phyloP scores from a whole-genome alignment of 2,113 vertebrate genomes.

The Ageneiosus marmoratus region DNA sequence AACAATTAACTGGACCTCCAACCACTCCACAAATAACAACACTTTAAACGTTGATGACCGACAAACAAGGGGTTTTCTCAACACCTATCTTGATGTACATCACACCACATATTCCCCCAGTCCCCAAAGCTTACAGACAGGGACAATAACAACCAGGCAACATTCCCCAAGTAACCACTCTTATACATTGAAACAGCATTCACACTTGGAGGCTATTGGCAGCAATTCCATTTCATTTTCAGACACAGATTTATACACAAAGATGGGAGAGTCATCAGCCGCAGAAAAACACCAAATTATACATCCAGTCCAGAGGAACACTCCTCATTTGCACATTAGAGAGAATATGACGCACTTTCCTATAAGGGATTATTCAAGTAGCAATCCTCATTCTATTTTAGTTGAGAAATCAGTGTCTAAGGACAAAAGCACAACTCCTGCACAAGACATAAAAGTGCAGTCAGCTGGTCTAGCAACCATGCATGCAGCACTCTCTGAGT shows the following conservation, averaged over 20 bases:
- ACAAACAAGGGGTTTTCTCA: conserved; percentile 60
- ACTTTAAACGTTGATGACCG: conserved; percentile 69
- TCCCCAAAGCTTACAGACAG: conserved; percentile 59
- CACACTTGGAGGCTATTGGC: conserved; percentile 49
- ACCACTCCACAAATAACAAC: conserved; percentile 87
- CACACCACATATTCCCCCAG: conserved; percentile 56
- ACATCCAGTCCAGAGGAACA: conserved; percentile 50
- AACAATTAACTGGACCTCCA: conserved; percentile 81
- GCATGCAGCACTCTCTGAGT: conserved; percentile 37
- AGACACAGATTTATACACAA: conserved; percentile 36
- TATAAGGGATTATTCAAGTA: conserved; percentile 35
- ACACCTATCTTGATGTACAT: conserved; percentile 68
- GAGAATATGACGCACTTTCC: conserved; percentile 36
- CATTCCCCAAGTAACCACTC: conserved; percentile 59
- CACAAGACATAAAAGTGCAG: conserved; percentile 43
- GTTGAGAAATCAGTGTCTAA: conserved; percentile 46
- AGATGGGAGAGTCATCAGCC: conserved; percentile 47
- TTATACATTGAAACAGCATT: conserved; percentile 51
- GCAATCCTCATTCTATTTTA: conserved; percentile 48
- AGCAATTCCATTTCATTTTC: conserved; percentile 26
- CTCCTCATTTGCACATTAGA: conserved; percentile 39
- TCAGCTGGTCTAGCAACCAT: conserved; percentile 39
- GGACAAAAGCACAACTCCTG: conserved; percentile 45
- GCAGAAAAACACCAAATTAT: conserved; percentile 53
- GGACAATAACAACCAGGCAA: conserved; percentile 56